Evolutionary conservation across 1,140 invertebrate species (phyloP).

Genomic region (Maniola jurtina): DNA sequence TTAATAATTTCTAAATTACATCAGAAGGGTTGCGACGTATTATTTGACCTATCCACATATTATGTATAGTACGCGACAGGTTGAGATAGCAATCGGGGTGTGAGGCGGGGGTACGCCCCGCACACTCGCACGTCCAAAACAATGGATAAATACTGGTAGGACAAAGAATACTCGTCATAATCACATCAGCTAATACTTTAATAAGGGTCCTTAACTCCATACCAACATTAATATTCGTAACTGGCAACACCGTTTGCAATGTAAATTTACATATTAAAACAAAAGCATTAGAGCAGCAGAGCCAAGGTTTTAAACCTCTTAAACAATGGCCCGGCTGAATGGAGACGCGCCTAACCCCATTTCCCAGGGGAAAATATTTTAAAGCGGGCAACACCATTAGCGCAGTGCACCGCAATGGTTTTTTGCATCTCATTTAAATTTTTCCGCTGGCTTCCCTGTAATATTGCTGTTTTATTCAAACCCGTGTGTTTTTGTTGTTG

Average conservation of each 20-base stretch:
- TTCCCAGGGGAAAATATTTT: constrained; percentile 46
- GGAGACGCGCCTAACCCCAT: constrained; percentile 41
- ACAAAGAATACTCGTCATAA: no score
- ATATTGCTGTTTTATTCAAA: constrained; percentile 30
- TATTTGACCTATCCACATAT: no score
- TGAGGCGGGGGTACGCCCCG: no score
- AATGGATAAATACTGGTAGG: no score
- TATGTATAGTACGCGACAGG: no score
- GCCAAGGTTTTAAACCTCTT: constrained; percentile 42
- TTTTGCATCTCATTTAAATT: constrained; percentile 51
- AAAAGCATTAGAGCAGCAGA: constrained; percentile 38
- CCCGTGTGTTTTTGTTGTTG: constrained; percentile 7
- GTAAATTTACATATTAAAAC: constrained; percentile 48
- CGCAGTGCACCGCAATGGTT: constrained; percentile 35
- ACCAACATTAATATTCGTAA: constrained; percentile 38
- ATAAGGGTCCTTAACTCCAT: constrained; percentile 31
- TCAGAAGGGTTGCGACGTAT: no score
- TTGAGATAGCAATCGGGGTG: no score
- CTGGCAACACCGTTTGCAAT: constrained; percentile 33
- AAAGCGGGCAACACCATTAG: constrained; percentile 46
- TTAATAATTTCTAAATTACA: no score
- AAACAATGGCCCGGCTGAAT: constrained; percentile 41
- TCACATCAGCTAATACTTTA: constrained; percentile 28
- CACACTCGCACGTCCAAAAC: no score
- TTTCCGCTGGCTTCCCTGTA: constrained; percentile 39